Conservation (phyloP, 2,113 vertebrate genomes). For the Psilopogon haemacephalus region DNA sequence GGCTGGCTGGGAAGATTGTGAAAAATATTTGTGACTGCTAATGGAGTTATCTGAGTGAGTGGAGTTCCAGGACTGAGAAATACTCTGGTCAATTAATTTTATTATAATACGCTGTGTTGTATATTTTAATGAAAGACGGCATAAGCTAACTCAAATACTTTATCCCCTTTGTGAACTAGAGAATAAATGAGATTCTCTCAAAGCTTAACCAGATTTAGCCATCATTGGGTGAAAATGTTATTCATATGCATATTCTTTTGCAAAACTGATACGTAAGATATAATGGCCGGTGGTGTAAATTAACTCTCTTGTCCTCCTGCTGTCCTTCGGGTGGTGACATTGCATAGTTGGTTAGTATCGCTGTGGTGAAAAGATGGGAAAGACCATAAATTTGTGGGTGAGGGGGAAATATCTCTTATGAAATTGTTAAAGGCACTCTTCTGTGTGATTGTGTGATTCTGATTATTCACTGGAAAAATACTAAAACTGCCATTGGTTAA, state of each 20-base stretch:
- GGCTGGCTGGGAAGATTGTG: not conserved
- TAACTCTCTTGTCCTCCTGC: not conserved
- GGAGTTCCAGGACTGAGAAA: not conserved
- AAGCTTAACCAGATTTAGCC: not conserved
- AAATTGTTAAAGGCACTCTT: not conserved
- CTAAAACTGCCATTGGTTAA: not conserved
- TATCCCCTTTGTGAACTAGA: not conserved
- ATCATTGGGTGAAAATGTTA: not conserved
- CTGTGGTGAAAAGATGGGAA: not conserved
- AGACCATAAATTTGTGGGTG: accelerated
- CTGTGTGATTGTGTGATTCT: not conserved
- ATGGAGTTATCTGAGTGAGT: not conserved
- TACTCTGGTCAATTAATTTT: not conserved
- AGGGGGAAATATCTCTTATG: accelerated
- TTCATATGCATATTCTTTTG: accelerated
- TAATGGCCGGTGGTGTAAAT: not conserved
- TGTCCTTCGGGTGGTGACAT: not conserved
- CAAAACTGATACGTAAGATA: not conserved
- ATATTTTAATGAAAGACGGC: not conserved
- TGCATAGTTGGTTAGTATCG: not conserved
- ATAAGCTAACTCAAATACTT: not conserved
- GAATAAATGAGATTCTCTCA: not conserved
- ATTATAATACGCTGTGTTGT: not conserved
- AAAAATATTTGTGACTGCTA: not conserved
- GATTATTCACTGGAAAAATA: not conserved